Percentiles rank a stretch among this genome's conserved stretches.
Conservation (phyloP, 2,113 vertebrate species). For the Pogonocichla stellata region DNA sequence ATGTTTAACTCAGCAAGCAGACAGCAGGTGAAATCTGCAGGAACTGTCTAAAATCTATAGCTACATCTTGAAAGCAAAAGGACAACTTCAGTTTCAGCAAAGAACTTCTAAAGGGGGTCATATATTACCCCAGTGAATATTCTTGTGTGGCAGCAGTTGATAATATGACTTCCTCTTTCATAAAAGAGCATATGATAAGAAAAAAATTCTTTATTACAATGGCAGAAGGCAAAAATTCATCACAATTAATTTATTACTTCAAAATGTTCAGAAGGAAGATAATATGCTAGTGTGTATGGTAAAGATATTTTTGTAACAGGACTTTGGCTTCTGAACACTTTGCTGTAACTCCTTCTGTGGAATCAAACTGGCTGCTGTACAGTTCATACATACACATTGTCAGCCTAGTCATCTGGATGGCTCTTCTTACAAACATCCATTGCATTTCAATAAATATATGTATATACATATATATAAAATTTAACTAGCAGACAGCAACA, state of each 20-base stretch:
- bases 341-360: background rate
- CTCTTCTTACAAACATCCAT: background rate
- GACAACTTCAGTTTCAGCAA: background rate
- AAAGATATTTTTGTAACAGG: background rate
- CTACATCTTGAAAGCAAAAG: conserved; percentile 1
- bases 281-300: background rate
- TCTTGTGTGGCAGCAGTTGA: background rate
- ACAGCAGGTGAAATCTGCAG: conserved; percentile 53
- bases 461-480: rapidly evolving
- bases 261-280: background rate
- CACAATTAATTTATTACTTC: background rate
- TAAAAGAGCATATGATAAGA: background rate
- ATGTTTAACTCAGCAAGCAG: conserved; percentile 51
- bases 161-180: background rate
- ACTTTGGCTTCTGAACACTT: background rate
- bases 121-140: background rate
- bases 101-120: background rate
- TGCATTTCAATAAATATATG: background rate
- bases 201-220: background rate
- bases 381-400: background rate
- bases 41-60: conserved; percentile 27
- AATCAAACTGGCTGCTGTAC: background rate
- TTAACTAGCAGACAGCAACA: background rate
- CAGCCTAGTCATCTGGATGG: background rate
- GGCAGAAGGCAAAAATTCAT: background rate